Evolutionary conservation across 2,113 vertebrate species (phyloP), one percentile per base, ranked within the genome.

Genomic region (Nothoprocta perdicaria): DNA sequence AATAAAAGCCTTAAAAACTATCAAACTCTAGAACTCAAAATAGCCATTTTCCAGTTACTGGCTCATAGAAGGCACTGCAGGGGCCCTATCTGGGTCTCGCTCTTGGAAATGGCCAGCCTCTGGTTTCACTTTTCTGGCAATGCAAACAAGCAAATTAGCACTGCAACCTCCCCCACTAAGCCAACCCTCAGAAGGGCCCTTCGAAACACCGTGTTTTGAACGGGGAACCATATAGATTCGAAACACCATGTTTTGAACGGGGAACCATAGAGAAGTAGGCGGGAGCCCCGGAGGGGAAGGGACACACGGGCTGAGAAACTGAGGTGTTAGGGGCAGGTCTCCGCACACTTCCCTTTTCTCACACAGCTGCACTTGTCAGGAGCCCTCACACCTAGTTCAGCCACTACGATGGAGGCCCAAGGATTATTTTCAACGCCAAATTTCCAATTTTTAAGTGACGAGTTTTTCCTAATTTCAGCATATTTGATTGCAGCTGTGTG

Each of bases 81-180:
- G 19, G 57, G 26, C 26, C 55, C 46, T 43, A 31, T 27, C 50
- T 57, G 60, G 41, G 46, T 10, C 50, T 75, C n/a, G 46, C 46
- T 63, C 48, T 80, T 86, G 45, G 80, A 86, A 79, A 81, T 17
- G 84, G 81, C 22, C 15, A 24, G 40, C 40, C 50, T 85, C 73
- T 0, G 0, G 21, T 71, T 90, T 83, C 77, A 63, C 73, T 80
- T 88, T 92, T 72, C 80, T 69, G 45, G 82, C 67, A 73, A 35
- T 58, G 89, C 84, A 93, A 84, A 46, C 50, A 92, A 82, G 40
- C 21, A 14, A 57, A 65, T 92, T 27, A 73, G n/a, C 66, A 82
- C 10, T 26, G 8, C 35, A 66, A 92, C 68, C 48, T 80, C 15
- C 41, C 58, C 78, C 57, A 35, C 48, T 53, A 84, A 43, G 58